Evolutionary conservation across 2,113 vertebrate genomes (phyloP).

Genomic region (Hemibagrus wyckioides): DNA sequence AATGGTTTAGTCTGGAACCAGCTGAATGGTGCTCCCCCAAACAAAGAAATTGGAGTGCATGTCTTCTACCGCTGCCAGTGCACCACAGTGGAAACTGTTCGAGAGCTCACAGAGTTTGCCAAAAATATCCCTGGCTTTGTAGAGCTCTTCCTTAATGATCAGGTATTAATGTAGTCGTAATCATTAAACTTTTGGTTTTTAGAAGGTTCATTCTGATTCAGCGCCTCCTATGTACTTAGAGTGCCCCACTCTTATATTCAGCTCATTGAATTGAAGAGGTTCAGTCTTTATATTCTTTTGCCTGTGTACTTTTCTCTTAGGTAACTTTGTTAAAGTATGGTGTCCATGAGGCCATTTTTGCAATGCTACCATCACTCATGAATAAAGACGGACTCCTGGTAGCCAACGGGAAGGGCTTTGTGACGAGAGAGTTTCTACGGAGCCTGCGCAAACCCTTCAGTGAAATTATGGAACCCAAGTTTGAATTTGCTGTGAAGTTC

Average conservation of each 20-base stretch:
- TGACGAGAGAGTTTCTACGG: constrained; percentile 95
- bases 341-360: constrained; percentile 96
- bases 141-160: constrained; percentile 86
- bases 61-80: constrained; percentile 92
- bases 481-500: constrained; percentile 98
- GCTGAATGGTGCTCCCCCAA: constrained; percentile 79
- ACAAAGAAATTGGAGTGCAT: constrained; percentile 87
- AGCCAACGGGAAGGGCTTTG: constrained; percentile 93
- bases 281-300: not conserved
- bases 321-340: constrained; percentile 97
- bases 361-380: constrained; percentile 97
- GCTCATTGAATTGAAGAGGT: not conserved
- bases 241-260: not conserved
- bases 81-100: constrained; percentile 85
- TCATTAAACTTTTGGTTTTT: not conserved
- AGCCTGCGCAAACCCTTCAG: constrained; percentile 94
- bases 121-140: constrained; percentile 89
- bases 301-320: constrained; percentile 50
- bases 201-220: not conserved
- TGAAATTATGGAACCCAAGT: constrained; percentile 98
- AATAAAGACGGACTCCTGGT: constrained; percentile 98
- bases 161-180: constrained; percentile 57
- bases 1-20: constrained; percentile 88
- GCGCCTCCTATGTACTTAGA: not conserved
- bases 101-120: constrained; percentile 88